A percentile compares a stretch with the other conserved stretches of the same genome.
These are phyloP conservation scores for Lomographa bimaculata DNA, from an alignment of 2,888 invertebrate genomes.

Conservation along the genomic window DNA sequence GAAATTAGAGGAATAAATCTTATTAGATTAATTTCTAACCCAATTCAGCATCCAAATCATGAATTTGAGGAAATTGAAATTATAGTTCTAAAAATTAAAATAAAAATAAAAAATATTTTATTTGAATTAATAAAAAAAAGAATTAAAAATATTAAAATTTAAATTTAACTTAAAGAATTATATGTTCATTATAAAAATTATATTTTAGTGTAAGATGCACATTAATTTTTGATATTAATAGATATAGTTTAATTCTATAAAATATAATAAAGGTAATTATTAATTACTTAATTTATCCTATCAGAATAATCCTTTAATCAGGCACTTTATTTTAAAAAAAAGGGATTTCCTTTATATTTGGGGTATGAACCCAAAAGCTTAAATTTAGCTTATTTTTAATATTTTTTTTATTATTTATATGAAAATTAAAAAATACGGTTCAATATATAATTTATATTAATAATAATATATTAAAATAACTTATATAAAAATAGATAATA, in stretches of 20 bases:
- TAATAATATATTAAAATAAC: too few species aligned
- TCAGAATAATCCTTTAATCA: constrained; percentile 76
- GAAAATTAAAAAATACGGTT: constrained; percentile 45
- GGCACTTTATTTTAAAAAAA: constrained; percentile 79
- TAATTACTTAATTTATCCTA: constrained; percentile 66
- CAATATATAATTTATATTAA: too few species aligned
- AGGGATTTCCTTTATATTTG: constrained; percentile 75
- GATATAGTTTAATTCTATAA: constrained; percentile 85
- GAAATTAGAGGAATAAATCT: constrained; percentile 84
- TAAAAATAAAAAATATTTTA: constrained; percentile 73
- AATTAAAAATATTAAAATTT: constrained; percentile 83
- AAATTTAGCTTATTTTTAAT: constrained; percentile 77
- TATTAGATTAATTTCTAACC: constrained; percentile 85
- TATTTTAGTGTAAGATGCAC: constrained; percentile 86
- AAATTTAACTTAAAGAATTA: constrained; percentile 68
- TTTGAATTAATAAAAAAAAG: too few species aligned
- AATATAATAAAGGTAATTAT: constrained; percentile 82
- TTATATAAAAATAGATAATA: too few species aligned
- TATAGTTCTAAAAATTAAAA: constrained; percentile 76
- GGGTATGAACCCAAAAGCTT: constrained; percentile 86
- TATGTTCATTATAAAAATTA: constrained; percentile 49
- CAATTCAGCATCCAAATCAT: constrained; percentile 81
- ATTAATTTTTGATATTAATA: constrained; percentile 84
- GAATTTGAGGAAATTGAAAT: constrained; percentile 65
- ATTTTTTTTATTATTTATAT: constrained; percentile 36